These are phyloP conservation scores for Sarcophaga variegata DNA, from an alignment of 2,888 invertebrate species.

Conservation along the genomic window DNA sequence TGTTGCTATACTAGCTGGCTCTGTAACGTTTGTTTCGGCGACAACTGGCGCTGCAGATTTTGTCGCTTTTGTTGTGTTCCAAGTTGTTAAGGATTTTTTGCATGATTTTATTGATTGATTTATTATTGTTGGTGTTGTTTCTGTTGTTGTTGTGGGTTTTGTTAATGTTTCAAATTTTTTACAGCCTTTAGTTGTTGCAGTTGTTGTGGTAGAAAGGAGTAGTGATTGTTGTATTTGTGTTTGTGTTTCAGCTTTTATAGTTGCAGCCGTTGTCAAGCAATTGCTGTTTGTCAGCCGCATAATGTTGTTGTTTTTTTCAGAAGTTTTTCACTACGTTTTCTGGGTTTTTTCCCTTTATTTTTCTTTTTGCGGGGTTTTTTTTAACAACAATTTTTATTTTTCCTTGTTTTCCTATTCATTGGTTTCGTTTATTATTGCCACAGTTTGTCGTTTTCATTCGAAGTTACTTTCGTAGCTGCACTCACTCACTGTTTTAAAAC, in stretches of 20 bases:
- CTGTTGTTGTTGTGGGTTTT: slow-evolving; percentile 45
- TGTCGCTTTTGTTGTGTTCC: slow-evolving; percentile 27
- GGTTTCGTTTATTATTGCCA: slow-evolving; percentile 3
- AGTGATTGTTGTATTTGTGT: slow-evolving; percentile 9
- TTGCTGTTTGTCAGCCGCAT: slow-evolving; percentile 67
- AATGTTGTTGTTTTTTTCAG: slow-evolving; percentile 59
- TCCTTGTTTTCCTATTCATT: slow-evolving; percentile 29
- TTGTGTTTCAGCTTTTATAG: slow-evolving; percentile 6
- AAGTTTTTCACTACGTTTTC: slow-evolving; percentile 27
- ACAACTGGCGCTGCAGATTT: neutral
- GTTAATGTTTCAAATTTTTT: slow-evolving; percentile 49
- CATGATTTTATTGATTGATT: slow-evolving; percentile 56
- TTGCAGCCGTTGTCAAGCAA: slow-evolving; percentile 59
- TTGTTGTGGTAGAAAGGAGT: slow-evolving; percentile 3
- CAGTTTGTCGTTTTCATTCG: neutral
- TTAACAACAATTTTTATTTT: neutral
- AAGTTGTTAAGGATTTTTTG: slow-evolving; percentile 57
- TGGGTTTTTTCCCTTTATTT: slow-evolving; percentile 6
- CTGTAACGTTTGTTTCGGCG: neutral
- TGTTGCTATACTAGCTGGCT: slow-evolving; percentile 40
- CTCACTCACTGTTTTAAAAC: neutral
- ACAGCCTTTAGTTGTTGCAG: slow-evolving; percentile 57
- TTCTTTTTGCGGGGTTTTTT: neutral
- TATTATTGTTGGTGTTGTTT: slow-evolving; percentile 46
- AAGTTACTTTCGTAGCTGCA: neutral